Evolutionary conservation across 2,888 invertebrate genomes (phyloP).

Genomic region (Dysmachus trigonus): DNA sequence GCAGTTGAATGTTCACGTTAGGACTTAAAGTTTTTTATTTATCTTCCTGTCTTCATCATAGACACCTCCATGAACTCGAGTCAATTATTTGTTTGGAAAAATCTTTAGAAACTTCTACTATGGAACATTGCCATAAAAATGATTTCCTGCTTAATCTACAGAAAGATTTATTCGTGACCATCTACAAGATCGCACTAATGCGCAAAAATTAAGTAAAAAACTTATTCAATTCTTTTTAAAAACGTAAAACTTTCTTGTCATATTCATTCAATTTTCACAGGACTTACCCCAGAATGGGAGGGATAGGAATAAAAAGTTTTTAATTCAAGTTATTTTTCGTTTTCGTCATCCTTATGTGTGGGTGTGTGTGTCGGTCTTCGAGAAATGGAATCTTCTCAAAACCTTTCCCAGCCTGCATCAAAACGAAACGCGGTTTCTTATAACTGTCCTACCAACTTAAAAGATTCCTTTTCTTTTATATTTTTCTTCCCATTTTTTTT

Average conservation of each 20-base stretch:
- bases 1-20: not conserved
- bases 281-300: not conserved
- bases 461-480: not conserved
- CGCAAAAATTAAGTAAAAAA: constrained; percentile 18
- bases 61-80: not conserved
- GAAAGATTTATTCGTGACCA: not conserved
- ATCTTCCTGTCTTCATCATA: not conserved
- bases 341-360: not conserved
- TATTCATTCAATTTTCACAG: constrained; percentile 32
- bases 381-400: not conserved
- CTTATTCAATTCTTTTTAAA: constrained; percentile 32
- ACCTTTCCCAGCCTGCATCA: not conserved
- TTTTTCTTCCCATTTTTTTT: not conserved
- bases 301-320: constrained; percentile 29
- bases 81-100: not conserved
- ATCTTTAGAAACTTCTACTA: not conserved
- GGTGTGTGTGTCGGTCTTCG: too few relatives aligned
- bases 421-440: not conserved
- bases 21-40: not conserved
- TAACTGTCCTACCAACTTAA: not conserved
- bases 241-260: constrained; percentile 34
- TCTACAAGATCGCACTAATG: not conserved
- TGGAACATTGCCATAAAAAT: not conserved
- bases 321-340: constrained; percentile 30
- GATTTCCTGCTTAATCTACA: constrained; percentile 1